Evolutionary conservation across 2,113 vertebrate species (phyloP).

Genomic region (Channa maculata): DNA sequence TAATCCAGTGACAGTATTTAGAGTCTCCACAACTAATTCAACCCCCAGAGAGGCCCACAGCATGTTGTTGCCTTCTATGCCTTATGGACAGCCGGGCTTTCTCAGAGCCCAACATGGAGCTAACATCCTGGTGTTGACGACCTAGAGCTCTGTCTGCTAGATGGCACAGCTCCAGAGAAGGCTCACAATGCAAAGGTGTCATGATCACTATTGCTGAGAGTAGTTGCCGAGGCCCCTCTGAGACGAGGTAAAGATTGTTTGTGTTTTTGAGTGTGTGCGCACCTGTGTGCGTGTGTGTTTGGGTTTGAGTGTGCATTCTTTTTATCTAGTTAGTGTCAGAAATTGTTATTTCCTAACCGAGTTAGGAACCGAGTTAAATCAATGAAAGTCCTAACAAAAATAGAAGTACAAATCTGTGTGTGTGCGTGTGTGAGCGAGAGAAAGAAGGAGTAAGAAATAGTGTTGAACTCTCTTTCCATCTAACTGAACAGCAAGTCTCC

Average conservation of each 20-base stretch:
- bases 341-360: no score
- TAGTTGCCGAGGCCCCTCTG: conserved; percentile 62
- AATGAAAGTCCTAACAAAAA: no score
- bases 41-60: conserved; percentile 43
- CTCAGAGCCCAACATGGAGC: conserved; percentile 35
- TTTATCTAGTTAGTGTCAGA: no score
- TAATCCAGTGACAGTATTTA: conserved; percentile 64
- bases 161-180: conserved; percentile 40
- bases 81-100: conserved; percentile 19
- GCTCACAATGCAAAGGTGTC: conserved; percentile 57
- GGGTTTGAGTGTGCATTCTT: no score
- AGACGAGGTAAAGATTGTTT: conserved; percentile 74
- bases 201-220: conserved; percentile 79
- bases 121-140: conserved; percentile 16
- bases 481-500: conserved; percentile 65
- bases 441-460: conserved; percentile 59
- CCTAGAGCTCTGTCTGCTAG: conserved; percentile 24
- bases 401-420: no score
- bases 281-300: conserved; percentile 12
- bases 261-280: conserved; percentile 46
- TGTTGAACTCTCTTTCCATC: conserved; percentile 42
- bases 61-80: conserved; percentile 20
- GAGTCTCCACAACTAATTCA: conserved; percentile 46
- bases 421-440: conserved; percentile 45
- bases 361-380: no score